Evolutionary conservation across 1,140 invertebrate species (phyloP), one percentile per base, ranked within the genome.

Genomic region (Zaprionus ornatus): DNA sequence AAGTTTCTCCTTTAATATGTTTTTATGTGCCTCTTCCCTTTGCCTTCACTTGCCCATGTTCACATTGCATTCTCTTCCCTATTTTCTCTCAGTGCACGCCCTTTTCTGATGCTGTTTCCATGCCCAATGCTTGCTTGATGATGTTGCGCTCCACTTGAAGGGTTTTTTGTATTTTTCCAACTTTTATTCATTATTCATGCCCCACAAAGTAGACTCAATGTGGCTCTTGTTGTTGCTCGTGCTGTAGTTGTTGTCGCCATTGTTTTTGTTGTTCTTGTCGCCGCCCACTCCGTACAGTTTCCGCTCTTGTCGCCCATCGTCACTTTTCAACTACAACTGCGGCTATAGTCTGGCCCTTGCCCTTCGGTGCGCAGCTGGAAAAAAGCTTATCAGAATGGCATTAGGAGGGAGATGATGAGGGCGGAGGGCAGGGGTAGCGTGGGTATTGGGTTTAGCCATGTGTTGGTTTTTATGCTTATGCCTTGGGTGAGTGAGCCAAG

Each of bases 181-280:
- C 59, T 74, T 80, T 73, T 86, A 88, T 86, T 86, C 84, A 87
- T 86, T 87, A 86, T 86, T 83, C 74, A 87, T 80, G 84, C 82
- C 79, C 76, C 76, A 86, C 83, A 86, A 86, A 86, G 80, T 82
- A 82, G 75, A 67, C 82, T 88, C 71, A 82, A 79, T 79, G 82
- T 50, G 60, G 59, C 61, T 62, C 19, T 32, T 67, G 17, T 59
- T 68, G 42, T 37, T 50, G 25, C 19, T 67, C 55, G 42, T 62
- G 35, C 52, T 74, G 29, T 63, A 59, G 29, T 62, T 50, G 45
- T 59, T 37, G 57, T 42, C n/a, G 35, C 13, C 29, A 25, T 29
- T 62, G 19, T n/a, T 35, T 50, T 64, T 64, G 48, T 57, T 48
- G 21, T 37, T 61, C 4, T 54, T 69, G 29, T 62, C 19, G 48